Evolutionary conservation across 2,797 vertebrate genomes (phyloP), one percentile per base, ranked within the genome.

Genomic region (Crocidura indochinensis): DNA sequence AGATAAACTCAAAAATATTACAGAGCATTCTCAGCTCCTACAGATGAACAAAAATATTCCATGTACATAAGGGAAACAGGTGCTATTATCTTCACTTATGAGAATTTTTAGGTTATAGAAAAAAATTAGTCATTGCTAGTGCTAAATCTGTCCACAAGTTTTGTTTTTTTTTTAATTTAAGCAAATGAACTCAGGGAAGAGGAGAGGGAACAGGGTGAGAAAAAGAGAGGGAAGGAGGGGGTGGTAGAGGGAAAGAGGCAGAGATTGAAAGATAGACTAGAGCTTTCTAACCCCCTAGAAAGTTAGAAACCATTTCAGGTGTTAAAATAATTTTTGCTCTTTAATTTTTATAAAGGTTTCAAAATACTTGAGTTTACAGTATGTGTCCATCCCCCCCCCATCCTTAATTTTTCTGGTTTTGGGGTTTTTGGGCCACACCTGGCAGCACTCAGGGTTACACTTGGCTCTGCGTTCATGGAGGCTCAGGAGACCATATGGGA

Each of bases 61-160:
- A 82, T 38, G 38, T 82, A 26, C 56, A 51, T 86, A 56, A 77
- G 60, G 38, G 44, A 86, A 92, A 91, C 3, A 87, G 4, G 91
- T 95, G 47, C 22, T 75, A 89, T 29, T 77, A 51, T 2, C 76
- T 89, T 89, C 15, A 85, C 7, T 84, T 92, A 93, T 60, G 76
- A 80, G 77, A 94, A 87, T 72, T 64, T 88, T 82, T 29, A 89
- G 20, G 20, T 85, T 44, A 53, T 14, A 92, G 0, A 74, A 67
- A 88, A 91, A 94, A 24, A 47, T 31, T 91, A 83, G 11, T 78
- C 46, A 91, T 0, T 60, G 6, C 51, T 10, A 87, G 26, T 76
- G 51, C 31, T 69, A 31, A 90, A 79, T 69, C 29, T 68, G n/a
- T 38, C 38, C 38, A 38, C 38, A 38, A 38, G 38, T 38, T 38